Evolutionary conservation across 1,140 invertebrate genomes (phyloP).

Genomic region (Cydia pomonella): DNA sequence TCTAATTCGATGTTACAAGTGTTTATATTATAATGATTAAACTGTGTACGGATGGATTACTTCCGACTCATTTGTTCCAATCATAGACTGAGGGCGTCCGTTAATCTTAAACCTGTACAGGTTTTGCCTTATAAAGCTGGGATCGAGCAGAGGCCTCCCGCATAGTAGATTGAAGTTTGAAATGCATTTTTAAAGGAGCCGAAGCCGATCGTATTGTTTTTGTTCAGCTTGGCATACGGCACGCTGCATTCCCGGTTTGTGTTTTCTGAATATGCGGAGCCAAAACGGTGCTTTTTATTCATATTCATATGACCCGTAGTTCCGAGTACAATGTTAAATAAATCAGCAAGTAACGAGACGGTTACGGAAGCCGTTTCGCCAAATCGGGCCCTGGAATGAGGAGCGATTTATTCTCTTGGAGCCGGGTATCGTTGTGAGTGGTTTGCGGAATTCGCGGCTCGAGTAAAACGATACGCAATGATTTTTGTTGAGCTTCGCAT

Average conservation of each 20-base stretch:
- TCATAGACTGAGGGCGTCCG: conserved; percentile 12
- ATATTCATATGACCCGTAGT: conserved; percentile 55
- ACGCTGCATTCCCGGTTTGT: neutral
- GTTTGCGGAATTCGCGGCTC: conserved; percentile 27
- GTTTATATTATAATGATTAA: conserved; percentile 12
- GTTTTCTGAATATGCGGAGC: neutral
- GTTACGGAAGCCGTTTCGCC: conserved; percentile 64
- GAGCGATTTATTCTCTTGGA: conserved; percentile 59
- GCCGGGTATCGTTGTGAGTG: conserved; percentile 40
- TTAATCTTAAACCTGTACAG: conserved; percentile 8
- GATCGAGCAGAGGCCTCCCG: conserved; percentile 2
- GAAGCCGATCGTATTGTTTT: conserved; percentile 10
- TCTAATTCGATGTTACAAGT: conserved; percentile 12
- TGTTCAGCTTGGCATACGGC: neutral
- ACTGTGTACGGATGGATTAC: conserved; percentile 1
- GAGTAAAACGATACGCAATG: conserved; percentile 28
- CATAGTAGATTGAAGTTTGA: conserved; percentile 6
- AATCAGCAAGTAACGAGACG: conserved; percentile 58
- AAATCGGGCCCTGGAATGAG: conserved; percentile 64
- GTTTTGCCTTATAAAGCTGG: conserved; percentile 9
- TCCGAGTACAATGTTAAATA: conserved; percentile 62
- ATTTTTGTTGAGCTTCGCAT: neutral
- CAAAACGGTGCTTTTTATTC: conserved; percentile 36
- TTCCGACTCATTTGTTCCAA: conserved; percentile 10
- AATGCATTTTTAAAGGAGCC: conserved; percentile 12